Percentiles rank a stretch among this genome's conserved stretches.
Evolutionary conservation across 2,888 invertebrate genomes (phyloP).

Genomic region (Acronicta leporina): DNA sequence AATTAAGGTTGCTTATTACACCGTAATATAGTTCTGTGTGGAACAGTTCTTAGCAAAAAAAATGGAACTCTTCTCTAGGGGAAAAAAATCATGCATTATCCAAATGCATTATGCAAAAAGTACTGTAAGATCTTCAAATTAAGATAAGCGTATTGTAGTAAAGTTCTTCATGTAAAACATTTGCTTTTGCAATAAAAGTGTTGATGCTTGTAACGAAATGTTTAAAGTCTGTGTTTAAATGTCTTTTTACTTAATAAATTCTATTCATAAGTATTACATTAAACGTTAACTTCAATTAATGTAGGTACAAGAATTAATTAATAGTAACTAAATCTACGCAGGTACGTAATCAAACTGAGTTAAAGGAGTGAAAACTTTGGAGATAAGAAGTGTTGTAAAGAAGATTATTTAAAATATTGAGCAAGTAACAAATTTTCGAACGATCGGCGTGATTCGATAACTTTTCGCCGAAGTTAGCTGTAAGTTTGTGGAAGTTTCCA

Average conservation of each 20-base stretch:
- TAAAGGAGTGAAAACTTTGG: constrained; percentile 67
- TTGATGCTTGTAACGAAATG: too few species aligned
- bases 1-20: constrained; percentile 61
- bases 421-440: constrained; percentile 85
- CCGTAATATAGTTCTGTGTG: constrained; percentile 20
- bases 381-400: constrained; percentile 77
- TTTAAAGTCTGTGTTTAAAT: background rate
- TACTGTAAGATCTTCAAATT: constrained; percentile 16
- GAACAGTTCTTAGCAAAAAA: constrained; percentile 20
- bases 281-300: constrained; percentile 23
- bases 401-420: constrained; percentile 84
- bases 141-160: background rate
- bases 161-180: too few species aligned
- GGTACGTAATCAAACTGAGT: constrained; percentile 55
- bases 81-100: constrained; percentile 17
- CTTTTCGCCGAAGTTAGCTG: constrained; percentile 78
- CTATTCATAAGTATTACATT: constrained; percentile 19
- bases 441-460: constrained; percentile 86
- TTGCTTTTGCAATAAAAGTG: constrained; percentile 1
- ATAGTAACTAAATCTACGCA: constrained; percentile 33
- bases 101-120: constrained; percentile 13
- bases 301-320: constrained; percentile 47
- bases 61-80: constrained; percentile 19
- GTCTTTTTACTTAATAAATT: constrained; percentile 16
- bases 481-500: constrained; percentile 77